A percentile compares a stretch with the other conserved stretches of the same genome.
These are phyloP conservation scores for Bombus sibiricus DNA, from an alignment of 1,140 invertebrate species.

Conservation along the genomic window DNA sequence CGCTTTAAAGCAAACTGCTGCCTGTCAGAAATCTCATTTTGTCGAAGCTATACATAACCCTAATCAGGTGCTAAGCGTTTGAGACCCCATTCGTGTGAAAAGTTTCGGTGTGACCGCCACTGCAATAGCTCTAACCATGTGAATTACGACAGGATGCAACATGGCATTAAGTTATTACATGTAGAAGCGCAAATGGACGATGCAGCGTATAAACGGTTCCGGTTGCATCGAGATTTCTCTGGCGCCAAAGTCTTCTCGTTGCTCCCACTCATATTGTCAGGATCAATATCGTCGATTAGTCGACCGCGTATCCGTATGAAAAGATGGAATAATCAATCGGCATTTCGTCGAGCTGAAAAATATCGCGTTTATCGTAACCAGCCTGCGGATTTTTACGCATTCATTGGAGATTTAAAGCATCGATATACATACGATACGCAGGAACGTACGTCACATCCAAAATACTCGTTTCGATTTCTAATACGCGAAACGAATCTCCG, in stretches of 20 bases:
- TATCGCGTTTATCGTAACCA: neutral
- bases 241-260: slow-evolving; percentile 33
- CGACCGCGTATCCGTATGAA: neutral
- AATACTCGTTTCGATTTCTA: too few species aligned
- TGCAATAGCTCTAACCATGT: slow-evolving; percentile 36
- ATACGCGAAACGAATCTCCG: too few species aligned
- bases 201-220: slow-evolving; percentile 39
- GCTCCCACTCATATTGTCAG: too few species aligned
- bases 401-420: accelerated
- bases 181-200: slow-evolving; percentile 41
- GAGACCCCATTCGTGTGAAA: slow-evolving; percentile 34
- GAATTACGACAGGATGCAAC: slow-evolving; percentile 52
- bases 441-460: too few species aligned
- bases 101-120: slow-evolving; percentile 30
- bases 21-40: neutral
- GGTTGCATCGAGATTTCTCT: slow-evolving; percentile 40
- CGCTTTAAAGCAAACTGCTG: accelerated
- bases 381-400: accelerated
- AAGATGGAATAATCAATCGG: neutral
- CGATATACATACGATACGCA: accelerated
- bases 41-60: neutral
- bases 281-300: slow-evolving; percentile 20
- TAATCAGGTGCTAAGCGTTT: neutral
- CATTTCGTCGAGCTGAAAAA: too few species aligned
- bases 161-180: slow-evolving; percentile 49